Conservation (phyloP, 2,888 invertebrate genomes). For the Cerastoderma edule region DNA sequence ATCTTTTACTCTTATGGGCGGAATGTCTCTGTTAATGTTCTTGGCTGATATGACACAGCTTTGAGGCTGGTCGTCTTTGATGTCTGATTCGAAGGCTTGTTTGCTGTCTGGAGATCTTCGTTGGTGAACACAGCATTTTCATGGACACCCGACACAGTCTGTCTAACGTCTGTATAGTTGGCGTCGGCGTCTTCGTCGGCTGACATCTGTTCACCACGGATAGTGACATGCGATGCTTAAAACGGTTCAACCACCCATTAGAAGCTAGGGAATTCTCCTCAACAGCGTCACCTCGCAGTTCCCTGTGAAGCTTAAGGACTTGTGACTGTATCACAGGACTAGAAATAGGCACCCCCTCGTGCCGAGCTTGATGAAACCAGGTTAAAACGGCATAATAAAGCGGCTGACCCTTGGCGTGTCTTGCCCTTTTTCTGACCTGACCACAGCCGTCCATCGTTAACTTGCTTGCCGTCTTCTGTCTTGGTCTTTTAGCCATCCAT, state of each 20-base stretch:
- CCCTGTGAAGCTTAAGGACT: neutral
- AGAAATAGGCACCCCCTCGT: neutral
- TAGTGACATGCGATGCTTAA: neutral
- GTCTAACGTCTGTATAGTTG: too few relatives aligned
- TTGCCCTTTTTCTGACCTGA: neutral
- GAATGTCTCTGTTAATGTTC: too few relatives aligned
- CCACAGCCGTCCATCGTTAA: neutral
- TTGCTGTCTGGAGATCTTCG: too few relatives aligned
- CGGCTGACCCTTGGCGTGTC: neutral
- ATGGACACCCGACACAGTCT: too few relatives aligned
- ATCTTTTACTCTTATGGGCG: too few relatives aligned
- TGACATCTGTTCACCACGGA: too few relatives aligned
- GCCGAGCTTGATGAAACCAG: neutral
- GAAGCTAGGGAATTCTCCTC: neutral
- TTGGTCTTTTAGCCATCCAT: slow-evolving; percentile 11
- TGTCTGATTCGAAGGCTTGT: too few relatives aligned
- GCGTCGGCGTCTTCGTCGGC: neutral
- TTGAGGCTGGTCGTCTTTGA: too few relatives aligned
- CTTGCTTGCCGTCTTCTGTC: neutral
- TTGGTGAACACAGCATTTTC: too few relatives aligned
- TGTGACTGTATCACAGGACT: neutral
- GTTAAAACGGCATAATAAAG: neutral
- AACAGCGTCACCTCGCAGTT: neutral
- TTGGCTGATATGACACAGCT: too few relatives aligned
- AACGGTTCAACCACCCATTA: neutral